Conservation (phyloP, 2,888 invertebrate genomes). For the Leucophenga maculata region DNA sequence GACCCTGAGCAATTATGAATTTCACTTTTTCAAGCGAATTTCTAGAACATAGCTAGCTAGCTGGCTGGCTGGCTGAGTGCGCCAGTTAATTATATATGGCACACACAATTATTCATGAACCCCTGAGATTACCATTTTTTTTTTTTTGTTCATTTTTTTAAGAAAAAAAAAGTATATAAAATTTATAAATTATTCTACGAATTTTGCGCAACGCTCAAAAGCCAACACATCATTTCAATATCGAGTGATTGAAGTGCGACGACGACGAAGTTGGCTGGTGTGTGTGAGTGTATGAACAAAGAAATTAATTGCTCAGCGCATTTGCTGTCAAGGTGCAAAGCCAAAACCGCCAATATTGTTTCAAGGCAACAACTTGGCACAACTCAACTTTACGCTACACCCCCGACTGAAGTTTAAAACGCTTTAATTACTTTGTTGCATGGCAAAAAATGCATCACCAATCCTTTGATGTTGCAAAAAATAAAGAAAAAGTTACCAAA, state of each 20-base stretch:
- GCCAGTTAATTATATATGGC: constrained; percentile 63
- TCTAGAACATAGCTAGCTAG: constrained; percentile 1
- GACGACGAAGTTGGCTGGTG: too few species aligned
- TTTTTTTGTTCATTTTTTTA: too few species aligned
- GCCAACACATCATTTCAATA: constrained; percentile 12
- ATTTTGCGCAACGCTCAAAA: constrained; percentile 6
- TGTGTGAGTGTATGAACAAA: constrained; percentile 11
- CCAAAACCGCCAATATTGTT: not conserved
- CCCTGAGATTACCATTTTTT: constrained; percentile 58
- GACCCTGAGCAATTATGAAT: constrained; percentile 22
- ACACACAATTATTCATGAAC: constrained; percentile 59
- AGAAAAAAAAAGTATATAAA: not conserved
- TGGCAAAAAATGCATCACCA: constrained; percentile 32
- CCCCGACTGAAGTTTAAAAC: not conserved
- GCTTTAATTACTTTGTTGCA: constrained; percentile 33
- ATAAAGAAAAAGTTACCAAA: constrained; percentile 21
- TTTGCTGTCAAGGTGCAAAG: constrained; percentile 6
- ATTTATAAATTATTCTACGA: constrained; percentile 21
- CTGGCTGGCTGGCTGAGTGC: constrained; percentile 42
- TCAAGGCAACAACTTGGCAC: not conserved
- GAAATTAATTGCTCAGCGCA: constrained; percentile 19
- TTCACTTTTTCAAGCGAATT: constrained; percentile 23
- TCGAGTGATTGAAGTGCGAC: constrained; percentile 14
- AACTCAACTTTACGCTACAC: not conserved
- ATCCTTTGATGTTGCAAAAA: not conserved